Percentiles rank a stretch among this genome's conserved stretches.
Evolutionary conservation across 2,113 vertebrate genomes (phyloP).

Genomic region (Procavia capensis): DNA sequence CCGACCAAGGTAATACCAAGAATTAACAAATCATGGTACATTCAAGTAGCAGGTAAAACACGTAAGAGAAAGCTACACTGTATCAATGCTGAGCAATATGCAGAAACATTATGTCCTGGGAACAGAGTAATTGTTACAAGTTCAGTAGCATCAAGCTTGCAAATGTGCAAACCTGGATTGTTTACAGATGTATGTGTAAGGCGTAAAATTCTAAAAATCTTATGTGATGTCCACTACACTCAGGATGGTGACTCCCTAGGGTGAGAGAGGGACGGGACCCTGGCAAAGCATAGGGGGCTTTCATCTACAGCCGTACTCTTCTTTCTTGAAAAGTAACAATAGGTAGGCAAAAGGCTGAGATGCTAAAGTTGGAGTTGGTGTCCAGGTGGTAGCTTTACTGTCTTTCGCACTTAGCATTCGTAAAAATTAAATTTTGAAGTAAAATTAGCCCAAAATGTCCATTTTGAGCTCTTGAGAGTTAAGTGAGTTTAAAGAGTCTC

Average conservation of each 20-base stretch:
- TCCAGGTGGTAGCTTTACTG: not conserved
- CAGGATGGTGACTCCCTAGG: not conserved
- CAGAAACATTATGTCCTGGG: not conserved
- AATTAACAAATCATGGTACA: not conserved
- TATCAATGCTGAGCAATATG: not conserved
- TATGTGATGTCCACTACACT: not conserved
- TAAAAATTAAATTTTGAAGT: not conserved
- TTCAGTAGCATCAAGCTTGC: not conserved
- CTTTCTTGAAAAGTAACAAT: not conserved
- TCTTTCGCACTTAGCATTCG: not conserved
- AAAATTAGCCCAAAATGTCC: not conserved
- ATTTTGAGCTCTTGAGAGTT: slow-evolving; percentile 16
- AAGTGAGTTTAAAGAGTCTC: not conserved
- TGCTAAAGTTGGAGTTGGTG: not conserved
- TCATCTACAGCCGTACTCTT: not conserved
- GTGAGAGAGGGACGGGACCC: not conserved
- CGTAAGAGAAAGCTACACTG: not conserved
- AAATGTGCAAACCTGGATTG: not conserved
- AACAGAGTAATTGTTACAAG: not conserved
- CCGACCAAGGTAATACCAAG: not conserved
- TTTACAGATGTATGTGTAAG: not conserved
- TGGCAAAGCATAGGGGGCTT: not conserved
- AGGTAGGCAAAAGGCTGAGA: not conserved
- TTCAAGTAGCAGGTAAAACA: not conserved
- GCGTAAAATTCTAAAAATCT: not conserved